Conservation (phyloP, 2,797 vertebrate genomes). For the Mareca penelope region DNA sequence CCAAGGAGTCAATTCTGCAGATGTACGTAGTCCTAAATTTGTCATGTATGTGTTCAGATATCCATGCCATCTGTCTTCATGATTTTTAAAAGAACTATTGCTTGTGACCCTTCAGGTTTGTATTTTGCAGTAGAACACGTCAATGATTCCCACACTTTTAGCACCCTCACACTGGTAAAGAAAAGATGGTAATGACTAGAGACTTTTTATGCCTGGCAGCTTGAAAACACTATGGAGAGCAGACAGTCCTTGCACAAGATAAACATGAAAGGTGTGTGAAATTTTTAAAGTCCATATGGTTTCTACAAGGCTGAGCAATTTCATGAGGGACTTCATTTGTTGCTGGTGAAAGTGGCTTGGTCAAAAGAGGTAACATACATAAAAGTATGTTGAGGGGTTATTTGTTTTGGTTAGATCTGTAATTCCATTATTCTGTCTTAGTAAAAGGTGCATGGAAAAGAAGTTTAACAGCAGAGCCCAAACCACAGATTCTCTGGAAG, state of each 20-base stretch:
- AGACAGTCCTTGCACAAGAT: neutral
- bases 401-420: neutral
- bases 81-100: neutral
- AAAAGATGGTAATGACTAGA: neutral
- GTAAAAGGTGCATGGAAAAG: neutral
- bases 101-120: neutral
- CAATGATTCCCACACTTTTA: neutral
- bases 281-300: neutral
- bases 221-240: neutral
- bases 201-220: neutral
- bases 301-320: neutral
- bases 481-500: neutral
- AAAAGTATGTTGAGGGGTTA: neutral
- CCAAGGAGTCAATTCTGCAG: neutral
- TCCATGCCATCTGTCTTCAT: neutral
- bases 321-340: neutral
- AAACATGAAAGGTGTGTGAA: neutral
- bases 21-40: neutral
- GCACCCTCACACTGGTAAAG: neutral
- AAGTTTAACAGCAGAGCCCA: neutral
- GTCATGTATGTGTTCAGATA: neutral
- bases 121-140: neutral
- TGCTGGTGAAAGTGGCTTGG: neutral
- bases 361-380: neutral
- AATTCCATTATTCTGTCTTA: neutral